A percentile compares a stretch with the other conserved stretches of the same genome.
Conservation (phyloP, 1,140 invertebrate genomes). For the Pseudomyrmex gracilis region DNA sequence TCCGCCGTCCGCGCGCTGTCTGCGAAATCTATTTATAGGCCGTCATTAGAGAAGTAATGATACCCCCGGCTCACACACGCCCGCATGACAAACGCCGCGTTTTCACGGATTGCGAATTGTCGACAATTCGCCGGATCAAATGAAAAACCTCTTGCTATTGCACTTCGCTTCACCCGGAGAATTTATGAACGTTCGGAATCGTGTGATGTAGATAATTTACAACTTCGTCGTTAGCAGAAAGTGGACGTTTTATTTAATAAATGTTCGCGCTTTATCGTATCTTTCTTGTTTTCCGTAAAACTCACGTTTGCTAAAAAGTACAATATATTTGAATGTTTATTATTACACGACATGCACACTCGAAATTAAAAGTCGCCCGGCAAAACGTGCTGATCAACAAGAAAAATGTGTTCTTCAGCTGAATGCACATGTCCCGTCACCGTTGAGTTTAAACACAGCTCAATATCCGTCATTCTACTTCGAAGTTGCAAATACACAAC, state of each 20-base stretch:
- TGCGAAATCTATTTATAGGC: constrained; percentile 33
- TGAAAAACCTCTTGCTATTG: constrained; percentile 7
- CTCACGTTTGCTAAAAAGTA: no score
- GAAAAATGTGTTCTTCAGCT: background rate
- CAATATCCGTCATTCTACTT: constrained; percentile 17
- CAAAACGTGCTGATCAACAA: background rate
- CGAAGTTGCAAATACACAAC: background rate
- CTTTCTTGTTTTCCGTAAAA: background rate
- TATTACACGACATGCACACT: no score
- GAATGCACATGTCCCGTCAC: background rate
- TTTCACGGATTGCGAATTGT: constrained; percentile 6
- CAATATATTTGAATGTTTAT: no score
- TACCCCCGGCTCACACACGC: background rate
- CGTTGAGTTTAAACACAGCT: background rate
- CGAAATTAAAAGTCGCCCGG: no score
- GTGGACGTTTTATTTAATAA: background rate
- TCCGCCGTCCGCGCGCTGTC: background rate
- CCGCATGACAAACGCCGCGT: constrained; percentile 13
- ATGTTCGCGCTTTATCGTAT: background rate
- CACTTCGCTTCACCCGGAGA: no score
- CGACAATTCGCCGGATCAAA: constrained; percentile 13
- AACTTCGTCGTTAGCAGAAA: background rate
- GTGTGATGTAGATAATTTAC: background rate
- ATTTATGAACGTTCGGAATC: constrained; percentile 10
- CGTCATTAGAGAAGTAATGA: constrained; percentile 38